These are phyloP conservation scores for Lineus longissimus DNA, from an alignment of 1,140 invertebrate species.

Conservation along the genomic window DNA sequence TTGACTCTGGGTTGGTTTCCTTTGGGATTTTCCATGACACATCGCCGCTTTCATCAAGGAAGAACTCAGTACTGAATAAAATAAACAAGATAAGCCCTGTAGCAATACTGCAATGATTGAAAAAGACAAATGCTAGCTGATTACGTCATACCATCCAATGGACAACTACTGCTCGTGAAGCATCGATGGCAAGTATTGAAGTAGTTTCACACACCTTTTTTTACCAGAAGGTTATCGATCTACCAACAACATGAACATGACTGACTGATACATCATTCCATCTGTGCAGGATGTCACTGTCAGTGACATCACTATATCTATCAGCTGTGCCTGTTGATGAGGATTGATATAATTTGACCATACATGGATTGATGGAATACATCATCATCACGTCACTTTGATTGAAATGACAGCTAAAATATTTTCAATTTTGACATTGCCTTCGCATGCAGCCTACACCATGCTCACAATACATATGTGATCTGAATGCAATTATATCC, in stretches of 20 bases:
- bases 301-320: no score
- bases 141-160: background rate
- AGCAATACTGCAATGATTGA: background rate
- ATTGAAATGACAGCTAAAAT: no score
- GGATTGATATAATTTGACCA: no score
- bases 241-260: background rate
- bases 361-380: no score
- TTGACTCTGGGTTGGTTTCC: conserved; percentile 54
- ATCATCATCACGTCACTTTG: no score
- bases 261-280: no score
- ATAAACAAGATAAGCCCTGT: conserved; percentile 11
- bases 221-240: background rate
- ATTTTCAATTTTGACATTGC: no score
- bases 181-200: background rate
- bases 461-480: no score
- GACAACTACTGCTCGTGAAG: background rate
- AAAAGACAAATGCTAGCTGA: background rate
- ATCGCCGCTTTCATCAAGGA: conserved; percentile 64
- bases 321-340: no score
- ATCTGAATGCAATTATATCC: no score
- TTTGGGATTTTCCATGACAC: conserved; percentile 63
- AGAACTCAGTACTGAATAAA: conserved; percentile 62
- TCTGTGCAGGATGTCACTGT: no score
- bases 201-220: background rate
- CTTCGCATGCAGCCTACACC: no score